Evolutionary conservation across 2,888 invertebrate genomes (phyloP).

Genomic region (Acronicta alni): DNA sequence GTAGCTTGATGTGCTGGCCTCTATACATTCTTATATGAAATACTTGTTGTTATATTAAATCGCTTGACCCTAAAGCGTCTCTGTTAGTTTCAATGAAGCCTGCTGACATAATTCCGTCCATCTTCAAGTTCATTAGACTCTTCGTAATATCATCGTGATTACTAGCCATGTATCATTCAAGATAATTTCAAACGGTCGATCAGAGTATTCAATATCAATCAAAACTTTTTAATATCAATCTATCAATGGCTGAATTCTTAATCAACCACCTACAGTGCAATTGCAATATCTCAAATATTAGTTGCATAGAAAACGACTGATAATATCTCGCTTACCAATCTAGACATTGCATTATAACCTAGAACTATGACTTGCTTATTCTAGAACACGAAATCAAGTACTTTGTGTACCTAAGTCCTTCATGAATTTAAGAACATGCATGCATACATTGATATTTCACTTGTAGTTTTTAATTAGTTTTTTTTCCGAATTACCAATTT

Average conservation of each 20-base stretch:
- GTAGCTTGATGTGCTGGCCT: no score
- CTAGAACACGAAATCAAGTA: slow-evolving; percentile 17
- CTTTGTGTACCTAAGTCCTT: slow-evolving; percentile 17
- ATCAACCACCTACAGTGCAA: slow-evolving; percentile 11
- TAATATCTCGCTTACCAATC: slow-evolving; percentile 13
- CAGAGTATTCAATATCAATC: slow-evolving; percentile 3
- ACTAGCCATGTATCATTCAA: no score
- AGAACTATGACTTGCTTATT: slow-evolving; percentile 43
- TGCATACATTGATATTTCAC: slow-evolving; percentile 26
- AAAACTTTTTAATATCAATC: slow-evolving; percentile 21
- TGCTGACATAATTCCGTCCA: no score
- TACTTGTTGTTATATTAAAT: no score
- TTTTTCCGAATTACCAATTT: no score
- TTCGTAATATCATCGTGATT: no score
- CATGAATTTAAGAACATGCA: slow-evolving; percentile 11
- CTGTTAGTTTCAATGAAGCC: no score
- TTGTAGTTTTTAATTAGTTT: no score
- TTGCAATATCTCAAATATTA: slow-evolving; percentile 14
- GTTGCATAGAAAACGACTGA: slow-evolving; percentile 22
- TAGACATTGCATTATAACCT: slow-evolving; percentile 18
- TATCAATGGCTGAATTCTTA: neutral
- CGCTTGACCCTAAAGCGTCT: no score
- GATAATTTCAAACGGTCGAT: no score
- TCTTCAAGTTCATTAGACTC: no score
- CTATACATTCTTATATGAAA: no score